Evolutionary conservation across 2,888 invertebrate species (phyloP), one percentile per base, ranked within the genome.

Genomic region (Tethea ocularis): DNA sequence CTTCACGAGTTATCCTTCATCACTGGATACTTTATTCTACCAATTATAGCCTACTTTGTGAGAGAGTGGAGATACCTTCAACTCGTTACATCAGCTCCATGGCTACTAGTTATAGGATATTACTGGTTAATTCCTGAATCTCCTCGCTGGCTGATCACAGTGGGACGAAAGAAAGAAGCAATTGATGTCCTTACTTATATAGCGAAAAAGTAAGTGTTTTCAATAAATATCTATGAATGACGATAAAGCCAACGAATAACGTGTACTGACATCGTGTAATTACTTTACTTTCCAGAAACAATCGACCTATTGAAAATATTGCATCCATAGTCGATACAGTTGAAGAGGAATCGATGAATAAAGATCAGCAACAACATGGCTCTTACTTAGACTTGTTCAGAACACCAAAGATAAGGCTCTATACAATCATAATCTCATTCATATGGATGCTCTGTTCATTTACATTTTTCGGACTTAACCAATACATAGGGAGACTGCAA

Each of bases 381-480:
- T 75, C 89, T 75, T 80, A 75, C 41, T 0, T 94, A 0, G 96
- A 96, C 80, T 84, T 97, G 24, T 94, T 97, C 61, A 93, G 94
- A 59, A 96, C 96, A 0, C 95, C 95, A 0, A 95, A 95, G 77
- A 93, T 97, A 80, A 91, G 96, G 63, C 73, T 89, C 15, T 96
- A 96, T 76, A 95, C 96, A 0, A 77, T 96, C 2, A 94, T 95
- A 55, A 95, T 95, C 71, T 94, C 95, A 61, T 95, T 95, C 62
- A 94, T 96, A 69, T 97, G 97, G 98, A 89, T 96, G 63, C 96
- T 96, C 6, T 96, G 96, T 59, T 96, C 97, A 6, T 94, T 97
- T 82, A 96, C 96, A 56, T 97, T 96, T 84, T 98, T 97, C 74
- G 97, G 97, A 0, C 93, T 97, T 46, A 96, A 96, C 23, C 96